Base-by-base conservation (phyloP, 2,113 vertebrate genomes). In the Mustela lutreola region DNA sequence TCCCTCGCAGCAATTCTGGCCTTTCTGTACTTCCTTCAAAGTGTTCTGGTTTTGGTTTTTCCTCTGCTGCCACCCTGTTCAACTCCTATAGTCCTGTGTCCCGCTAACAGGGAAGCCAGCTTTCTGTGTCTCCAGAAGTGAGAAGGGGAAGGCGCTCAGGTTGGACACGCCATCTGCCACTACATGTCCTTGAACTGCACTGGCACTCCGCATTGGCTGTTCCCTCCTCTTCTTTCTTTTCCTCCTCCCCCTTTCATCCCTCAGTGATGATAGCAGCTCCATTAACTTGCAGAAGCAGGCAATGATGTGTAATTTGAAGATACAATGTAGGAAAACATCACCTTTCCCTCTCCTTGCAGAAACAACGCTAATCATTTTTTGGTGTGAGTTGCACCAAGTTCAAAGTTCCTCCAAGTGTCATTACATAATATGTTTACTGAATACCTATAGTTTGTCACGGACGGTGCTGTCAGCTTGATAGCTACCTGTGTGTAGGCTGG, bases 31-130 rank as follows among this genome's bases (percentile, higher is more conserved):
- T 19, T 16, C 4, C 24, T 39, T 60, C 15, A 48, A 12, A 24
- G n/a, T 21, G 11, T 4, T 26, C 21, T 60, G 1, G 10, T 16
- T 79, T 1, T 11, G 6, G 26, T 50, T 33, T 31, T 36, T 28
- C 3, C 39, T 71, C 39, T 81, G 39, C 5, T 28, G 0, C 22
- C 22, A 11, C 5, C 18, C 6, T 39, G 22, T 86, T 39, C 9
- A 2, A 26, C 3, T 58, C 70, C 36, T 39, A 15, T 0, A 39
- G 31, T 26, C 28, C 0, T 0, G 9, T 2, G 4, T 24, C 39
- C 28, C 33, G 31, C 7, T 33, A 24, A 2, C 1, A 45, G 22
- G 14, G 31, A 87, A 67, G n/a, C 22, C 39, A 58, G 1, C 22
- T 26, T 16, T 3, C 42, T 4, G 5, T 7, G 16, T 50, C 7